Conservation (phyloP, 2,797 vertebrate genomes). For the Spheniscus humboldti region DNA sequence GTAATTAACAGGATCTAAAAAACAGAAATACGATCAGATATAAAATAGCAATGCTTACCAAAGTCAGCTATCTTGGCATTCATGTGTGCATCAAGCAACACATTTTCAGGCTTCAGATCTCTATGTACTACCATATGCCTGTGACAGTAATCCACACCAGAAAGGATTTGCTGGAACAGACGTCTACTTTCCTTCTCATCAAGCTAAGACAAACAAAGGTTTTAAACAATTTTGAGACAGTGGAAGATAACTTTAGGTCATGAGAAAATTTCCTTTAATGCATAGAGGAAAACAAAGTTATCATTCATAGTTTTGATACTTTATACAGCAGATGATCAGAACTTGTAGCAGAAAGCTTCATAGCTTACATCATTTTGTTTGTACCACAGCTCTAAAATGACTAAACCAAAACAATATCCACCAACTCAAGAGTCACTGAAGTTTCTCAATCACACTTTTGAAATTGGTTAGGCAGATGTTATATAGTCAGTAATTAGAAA, state of each 20-base stretch:
- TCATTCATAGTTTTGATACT: not conserved
- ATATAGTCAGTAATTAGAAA: not conserved
- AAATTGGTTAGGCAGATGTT: not conserved
- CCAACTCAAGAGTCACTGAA: not conserved
- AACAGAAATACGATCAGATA: not conserved
- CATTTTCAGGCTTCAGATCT: slow-evolving; percentile 87
- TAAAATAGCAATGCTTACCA: slow-evolving; percentile 73
- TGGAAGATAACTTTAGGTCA: not conserved
- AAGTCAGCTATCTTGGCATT: slow-evolving; percentile 98
- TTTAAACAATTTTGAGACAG: not conserved
- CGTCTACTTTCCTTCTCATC: slow-evolving; percentile 92
- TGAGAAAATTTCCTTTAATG: no score
- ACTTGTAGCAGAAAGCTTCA: not conserved
- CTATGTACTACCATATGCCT: slow-evolving; percentile 96
- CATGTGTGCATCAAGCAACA: slow-evolving; percentile 94
- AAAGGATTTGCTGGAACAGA: slow-evolving; percentile 95
- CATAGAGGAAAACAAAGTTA: not conserved
- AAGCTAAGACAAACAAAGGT: slow-evolving; percentile 75
- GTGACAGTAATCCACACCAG: slow-evolving; percentile 96
- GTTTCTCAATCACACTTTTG: not conserved
- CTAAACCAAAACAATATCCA: not conserved
- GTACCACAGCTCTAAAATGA: not conserved
- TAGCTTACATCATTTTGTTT: not conserved
- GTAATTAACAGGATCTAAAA: not conserved
- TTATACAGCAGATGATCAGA: not conserved